Evolutionary conservation across 1,140 invertebrate species (phyloP), one percentile per base, ranked within the genome.

Genomic region (Drosophila novamexicana): DNA sequence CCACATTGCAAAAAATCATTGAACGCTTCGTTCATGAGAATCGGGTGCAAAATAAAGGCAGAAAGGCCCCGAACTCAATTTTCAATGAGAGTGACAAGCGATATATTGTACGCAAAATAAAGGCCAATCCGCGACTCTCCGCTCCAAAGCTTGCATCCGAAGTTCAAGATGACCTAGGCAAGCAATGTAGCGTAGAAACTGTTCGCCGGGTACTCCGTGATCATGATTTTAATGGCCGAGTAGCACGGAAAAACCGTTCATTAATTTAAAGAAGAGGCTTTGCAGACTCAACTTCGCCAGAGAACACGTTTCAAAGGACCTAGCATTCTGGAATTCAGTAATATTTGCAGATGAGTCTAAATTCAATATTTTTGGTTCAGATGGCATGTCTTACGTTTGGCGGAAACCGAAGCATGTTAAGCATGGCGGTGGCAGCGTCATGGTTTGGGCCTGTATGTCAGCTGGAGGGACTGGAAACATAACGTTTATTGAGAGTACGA

Each of bases 401-500:
- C 42, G 44, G 14, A 47, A 61, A 22, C 12, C 22, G 6, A 45
- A 58, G 14, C 14, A 14, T 58, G 56, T 44, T 1, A 58, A 58
- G 6, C 56, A 44, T 14, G 50, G 50, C 7, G 62, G 50, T 18
- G 40, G 40, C 7, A 54, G 40, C 16, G 14, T 53, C 7, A 75
- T 69, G 65, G 65, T 57, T 54, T 58, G 52, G 71, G 56, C 34
- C 42, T 67, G 64, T 56, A 68, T 68, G 49, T 50, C 47, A 1
- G 63, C 57, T 40, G 29, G 45, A 2, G 64, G 52, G 7, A 37
- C 54, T n/a, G 72, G 40, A 44, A 69, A 44, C 1, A 14, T 69
- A 14, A 14, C 14, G 4, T 62, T 74, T 37, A 68, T 74, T 29
- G 29, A 73, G 12, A 6, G 10, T 9, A 73, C 8, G 18, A 22